Conservation (phyloP, 2,113 vertebrate species). For the Herpetotheres cachinnans region DNA sequence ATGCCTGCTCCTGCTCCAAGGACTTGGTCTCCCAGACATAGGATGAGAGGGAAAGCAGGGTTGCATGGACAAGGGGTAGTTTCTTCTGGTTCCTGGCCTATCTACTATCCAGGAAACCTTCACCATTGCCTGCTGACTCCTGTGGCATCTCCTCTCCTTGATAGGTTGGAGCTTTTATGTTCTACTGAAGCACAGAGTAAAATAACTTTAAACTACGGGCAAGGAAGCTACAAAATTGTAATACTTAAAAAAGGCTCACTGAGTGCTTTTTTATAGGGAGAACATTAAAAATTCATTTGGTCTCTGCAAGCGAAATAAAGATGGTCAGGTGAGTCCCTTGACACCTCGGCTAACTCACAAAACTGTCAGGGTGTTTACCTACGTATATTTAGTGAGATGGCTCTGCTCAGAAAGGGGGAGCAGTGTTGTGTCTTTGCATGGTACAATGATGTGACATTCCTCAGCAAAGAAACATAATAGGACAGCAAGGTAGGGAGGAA, state of each 20-base stretch:
- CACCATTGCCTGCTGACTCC: background rate
- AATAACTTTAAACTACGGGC: background rate
- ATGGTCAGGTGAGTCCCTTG: background rate
- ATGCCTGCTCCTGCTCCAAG: background rate
- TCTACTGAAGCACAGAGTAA: background rate
- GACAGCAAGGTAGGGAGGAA: background rate
- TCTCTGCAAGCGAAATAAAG: background rate
- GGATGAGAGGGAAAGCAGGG: background rate
- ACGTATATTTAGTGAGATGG: background rate
- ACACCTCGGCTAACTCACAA: background rate
- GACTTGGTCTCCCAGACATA: background rate
- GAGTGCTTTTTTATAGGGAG: background rate
- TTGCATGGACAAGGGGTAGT: background rate
- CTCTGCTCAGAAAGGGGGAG: background rate
- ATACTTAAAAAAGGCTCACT: background rate
- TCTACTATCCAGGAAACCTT: background rate
- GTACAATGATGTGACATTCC: background rate
- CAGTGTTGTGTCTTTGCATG: background rate
- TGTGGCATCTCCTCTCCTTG: background rate
- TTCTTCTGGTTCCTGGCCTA: background rate
- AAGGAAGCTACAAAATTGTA: background rate
- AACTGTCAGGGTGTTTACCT: background rate
- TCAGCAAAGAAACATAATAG: background rate
- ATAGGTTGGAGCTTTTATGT: background rate
- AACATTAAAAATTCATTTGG: background rate